These are phyloP conservation scores for Mohoua ochrocephala DNA, from an alignment of 2,113 vertebrate species.

Conservation along the genomic window DNA sequence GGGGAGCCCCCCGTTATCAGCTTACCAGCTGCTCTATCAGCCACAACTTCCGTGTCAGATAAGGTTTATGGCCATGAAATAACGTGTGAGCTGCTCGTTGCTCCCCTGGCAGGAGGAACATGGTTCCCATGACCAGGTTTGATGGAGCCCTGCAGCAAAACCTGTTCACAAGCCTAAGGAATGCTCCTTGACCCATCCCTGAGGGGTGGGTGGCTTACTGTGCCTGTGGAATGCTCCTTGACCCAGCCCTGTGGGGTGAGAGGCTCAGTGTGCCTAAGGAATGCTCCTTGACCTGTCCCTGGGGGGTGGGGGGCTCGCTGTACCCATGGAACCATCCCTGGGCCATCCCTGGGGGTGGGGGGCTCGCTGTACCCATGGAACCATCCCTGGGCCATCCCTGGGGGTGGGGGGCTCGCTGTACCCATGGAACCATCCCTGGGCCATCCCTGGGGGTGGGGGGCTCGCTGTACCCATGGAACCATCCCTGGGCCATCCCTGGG, in stretches of 20 bases:
- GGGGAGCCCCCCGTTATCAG: neutral
- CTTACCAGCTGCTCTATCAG: fast-evolving
- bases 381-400: too few relatives aligned
- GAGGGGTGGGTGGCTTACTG: fast-evolving
- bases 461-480: too few relatives aligned
- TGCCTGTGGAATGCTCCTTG: neutral
- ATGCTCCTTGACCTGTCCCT: neutral
- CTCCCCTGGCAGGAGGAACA: neutral
- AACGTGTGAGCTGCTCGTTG: fast-evolving
- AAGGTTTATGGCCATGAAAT: neutral
- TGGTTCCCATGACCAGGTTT: neutral
- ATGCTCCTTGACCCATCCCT: neutral
- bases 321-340: neutral
- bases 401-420: neutral
- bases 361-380: neutral
- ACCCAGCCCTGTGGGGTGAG: neutral
- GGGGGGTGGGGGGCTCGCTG: neutral
- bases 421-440: neutral
- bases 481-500: neutral
- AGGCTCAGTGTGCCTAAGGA: fast-evolving
- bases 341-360: neutral
- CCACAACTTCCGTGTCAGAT: neutral
- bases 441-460: too few relatives aligned
- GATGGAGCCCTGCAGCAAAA: neutral
- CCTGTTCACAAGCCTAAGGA: neutral